A percentile compares a stretch with the other conserved stretches of the same genome.
phyloP scores from a whole-genome alignment of 2,888 invertebrate species.

The Cistogaster globosa region DNA sequence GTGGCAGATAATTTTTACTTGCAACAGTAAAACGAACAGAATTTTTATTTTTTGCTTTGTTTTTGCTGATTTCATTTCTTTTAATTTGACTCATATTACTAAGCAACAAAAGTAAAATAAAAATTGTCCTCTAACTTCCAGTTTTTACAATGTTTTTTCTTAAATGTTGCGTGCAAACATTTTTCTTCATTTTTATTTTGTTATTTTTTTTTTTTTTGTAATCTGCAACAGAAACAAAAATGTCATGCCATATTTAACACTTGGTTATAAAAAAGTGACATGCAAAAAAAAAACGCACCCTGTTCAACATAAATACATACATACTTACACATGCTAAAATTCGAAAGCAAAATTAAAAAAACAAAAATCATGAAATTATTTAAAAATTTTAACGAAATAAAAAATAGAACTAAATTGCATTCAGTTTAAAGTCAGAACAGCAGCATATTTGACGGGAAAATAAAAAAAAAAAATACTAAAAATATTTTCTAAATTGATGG shows the following conservation, averaged over 20 bases:
- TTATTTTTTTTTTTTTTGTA: slow-evolving; percentile 8
- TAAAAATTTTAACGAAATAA: slow-evolving; percentile 43
- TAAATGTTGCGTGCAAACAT: slow-evolving; percentile 64
- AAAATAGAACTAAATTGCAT: slow-evolving; percentile 38
- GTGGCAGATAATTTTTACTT: background rate
- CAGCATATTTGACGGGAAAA: slow-evolving; percentile 35
- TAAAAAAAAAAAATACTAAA: slow-evolving; percentile 45
- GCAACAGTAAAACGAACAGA: slow-evolving; percentile 16
- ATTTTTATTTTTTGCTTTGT: background rate
- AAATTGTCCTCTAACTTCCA: slow-evolving; percentile 38
- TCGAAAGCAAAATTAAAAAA: slow-evolving; percentile 11
- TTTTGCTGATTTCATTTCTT: slow-evolving; percentile 58
- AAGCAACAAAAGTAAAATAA: slow-evolving; percentile 24
- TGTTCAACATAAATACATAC: background rate
- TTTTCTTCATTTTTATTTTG: slow-evolving; percentile 10
- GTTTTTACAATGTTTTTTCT: slow-evolving; percentile 18
- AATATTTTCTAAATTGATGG: slow-evolving; percentile 68
- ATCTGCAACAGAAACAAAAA: slow-evolving; percentile 61
- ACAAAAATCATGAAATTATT: slow-evolving; percentile 64
- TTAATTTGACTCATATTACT: slow-evolving; percentile 63
- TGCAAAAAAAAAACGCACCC: slow-evolving; percentile 40
- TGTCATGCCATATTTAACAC: slow-evolving; percentile 71
- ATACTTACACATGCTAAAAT: background rate
- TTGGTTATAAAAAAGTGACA: slow-evolving; percentile 59
- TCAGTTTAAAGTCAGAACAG: slow-evolving; percentile 16